Base-by-base conservation (phyloP, 2,888 invertebrate species). In the Baccha elongata region DNA sequence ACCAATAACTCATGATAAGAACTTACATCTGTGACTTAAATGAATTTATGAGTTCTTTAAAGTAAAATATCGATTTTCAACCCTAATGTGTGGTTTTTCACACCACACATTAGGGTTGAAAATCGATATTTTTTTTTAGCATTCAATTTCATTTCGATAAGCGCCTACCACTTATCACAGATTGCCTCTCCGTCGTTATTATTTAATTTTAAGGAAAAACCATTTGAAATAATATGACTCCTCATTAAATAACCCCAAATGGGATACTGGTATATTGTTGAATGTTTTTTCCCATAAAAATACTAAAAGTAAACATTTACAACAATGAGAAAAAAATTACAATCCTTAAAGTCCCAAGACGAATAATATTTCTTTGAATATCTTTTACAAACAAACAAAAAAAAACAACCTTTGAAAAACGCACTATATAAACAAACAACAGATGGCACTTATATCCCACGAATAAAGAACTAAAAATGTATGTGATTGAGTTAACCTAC, bases 141-240 rank as follows among this genome's bases (percentile, higher is more conserved):
- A 35, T 67, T 44, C 11, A 53, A 42, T 52, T 68, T 44, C 44
- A 60, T 52, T 17, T 19, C 23, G 67, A 74, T 58, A 60, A 67
- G 55, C 58, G 58, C 67, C 42, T 67, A 37, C 23, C 35, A 42
- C 32, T 68, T 67, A 42, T 23, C 17, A 13, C 15, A n/a, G 55
- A 65, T 50, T 50, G 48, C 50, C 50, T n/a, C n/a, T 58, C n/a
- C n/a, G n/a, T n/a, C n/a, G n/a, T n/a, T n/a, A 10, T n/a, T 21
- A 37, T n/a, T 11, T 8, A 15, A 21, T 10, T 48, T 50, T 23
- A 26, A 58, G 35, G 23, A 58, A 42, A 13, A 62, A 68, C 21
- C 67, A 8, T 67, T 53, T 67, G 79, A 74, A 74, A 80, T n/a
- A n/a, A n/a, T 44, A 74, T 65, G 80, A 69, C 21, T 71, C 40